These are phyloP conservation scores for Drosophila tropicalis DNA, from an alignment of 1,140 invertebrate genomes.

Conservation along the genomic window DNA sequence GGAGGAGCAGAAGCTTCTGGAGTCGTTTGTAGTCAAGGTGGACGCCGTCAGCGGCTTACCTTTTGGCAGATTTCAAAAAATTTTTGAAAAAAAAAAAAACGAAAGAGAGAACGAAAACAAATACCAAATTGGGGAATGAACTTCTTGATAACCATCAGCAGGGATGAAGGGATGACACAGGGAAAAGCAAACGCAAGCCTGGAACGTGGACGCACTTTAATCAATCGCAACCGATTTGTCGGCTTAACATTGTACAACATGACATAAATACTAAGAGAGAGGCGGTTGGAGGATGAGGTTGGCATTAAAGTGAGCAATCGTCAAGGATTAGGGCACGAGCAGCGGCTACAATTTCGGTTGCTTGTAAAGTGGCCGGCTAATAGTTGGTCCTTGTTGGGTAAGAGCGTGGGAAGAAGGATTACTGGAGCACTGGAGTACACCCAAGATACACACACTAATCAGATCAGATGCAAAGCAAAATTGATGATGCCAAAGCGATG, in stretches of 20 bases:
- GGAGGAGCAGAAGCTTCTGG: neutral
- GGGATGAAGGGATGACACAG: constrained; percentile 19
- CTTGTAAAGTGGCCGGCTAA: constrained; percentile 49
- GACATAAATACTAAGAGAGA: constrained; percentile 64
- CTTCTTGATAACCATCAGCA: constrained; percentile 69
- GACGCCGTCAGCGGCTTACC: constrained; percentile 70
- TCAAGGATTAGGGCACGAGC: constrained; percentile 65
- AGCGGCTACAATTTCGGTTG: constrained; percentile 19
- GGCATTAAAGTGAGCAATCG: constrained; percentile 79
- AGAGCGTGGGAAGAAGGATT: constrained; percentile 72
- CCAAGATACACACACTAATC: no score
- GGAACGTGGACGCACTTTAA: constrained; percentile 68
- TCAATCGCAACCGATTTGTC: constrained; percentile 83
- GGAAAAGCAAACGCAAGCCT: constrained; percentile 16
- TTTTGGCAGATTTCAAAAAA: constrained; percentile 47
- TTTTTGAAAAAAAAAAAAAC: neutral
- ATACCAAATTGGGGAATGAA: constrained; percentile 62
- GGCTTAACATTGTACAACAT: constrained; percentile 83
- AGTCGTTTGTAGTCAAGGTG: constrained; percentile 48
- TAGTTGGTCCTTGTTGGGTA: constrained; percentile 52
- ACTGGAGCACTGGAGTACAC: constrained; percentile 9
- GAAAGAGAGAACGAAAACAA: no score
- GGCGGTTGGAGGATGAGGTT: constrained; percentile 29
- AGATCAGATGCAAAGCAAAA: neutral
- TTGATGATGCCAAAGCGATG: neutral